phyloP scores from a whole-genome alignment of 2,113 vertebrate species.

The Carassius carassius region DNA sequence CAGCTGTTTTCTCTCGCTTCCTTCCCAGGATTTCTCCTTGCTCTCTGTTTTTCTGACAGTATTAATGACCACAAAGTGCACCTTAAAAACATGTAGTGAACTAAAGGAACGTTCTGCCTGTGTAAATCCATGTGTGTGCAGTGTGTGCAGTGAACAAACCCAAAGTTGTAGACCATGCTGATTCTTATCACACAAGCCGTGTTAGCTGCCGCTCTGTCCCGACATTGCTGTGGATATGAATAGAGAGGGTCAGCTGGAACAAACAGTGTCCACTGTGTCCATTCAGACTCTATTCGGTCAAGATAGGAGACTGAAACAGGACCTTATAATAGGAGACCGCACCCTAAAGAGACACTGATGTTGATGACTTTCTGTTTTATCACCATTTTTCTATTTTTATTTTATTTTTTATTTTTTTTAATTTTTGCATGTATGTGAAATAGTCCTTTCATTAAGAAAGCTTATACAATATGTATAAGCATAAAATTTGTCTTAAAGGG shows the following conservation, averaged over 20 bases:
- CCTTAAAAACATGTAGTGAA: neutral
- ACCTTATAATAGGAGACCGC: neutral
- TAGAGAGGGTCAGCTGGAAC: conserved; percentile 31
- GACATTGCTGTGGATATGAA: conserved; percentile 36
- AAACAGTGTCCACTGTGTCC: conserved; percentile 35
- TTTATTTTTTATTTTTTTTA: neutral
- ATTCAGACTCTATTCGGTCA: conserved; percentile 5
- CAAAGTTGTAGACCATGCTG: conserved; percentile 17
- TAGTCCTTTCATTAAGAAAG: neutral
- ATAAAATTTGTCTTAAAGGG: neutral
- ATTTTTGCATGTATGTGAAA: neutral
- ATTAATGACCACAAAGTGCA: neutral
- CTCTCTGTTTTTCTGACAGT: neutral
- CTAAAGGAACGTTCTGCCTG: neutral
- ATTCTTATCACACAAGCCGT: conserved; percentile 27
- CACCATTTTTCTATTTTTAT: neutral
- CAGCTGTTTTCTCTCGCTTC: conserved; percentile 35
- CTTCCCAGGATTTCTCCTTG: neutral
- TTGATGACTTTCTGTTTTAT: neutral
- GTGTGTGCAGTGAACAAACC: neutral
- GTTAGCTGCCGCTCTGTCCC: conserved; percentile 25
- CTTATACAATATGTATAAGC: neutral
- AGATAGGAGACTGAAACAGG: neutral
- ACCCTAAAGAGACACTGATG: neutral
- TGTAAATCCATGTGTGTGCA: neutral